These are phyloP conservation scores for Protobothrops mucrosquamatus DNA, from an alignment of 2,113 vertebrate genomes.

Conservation along the genomic window DNA sequence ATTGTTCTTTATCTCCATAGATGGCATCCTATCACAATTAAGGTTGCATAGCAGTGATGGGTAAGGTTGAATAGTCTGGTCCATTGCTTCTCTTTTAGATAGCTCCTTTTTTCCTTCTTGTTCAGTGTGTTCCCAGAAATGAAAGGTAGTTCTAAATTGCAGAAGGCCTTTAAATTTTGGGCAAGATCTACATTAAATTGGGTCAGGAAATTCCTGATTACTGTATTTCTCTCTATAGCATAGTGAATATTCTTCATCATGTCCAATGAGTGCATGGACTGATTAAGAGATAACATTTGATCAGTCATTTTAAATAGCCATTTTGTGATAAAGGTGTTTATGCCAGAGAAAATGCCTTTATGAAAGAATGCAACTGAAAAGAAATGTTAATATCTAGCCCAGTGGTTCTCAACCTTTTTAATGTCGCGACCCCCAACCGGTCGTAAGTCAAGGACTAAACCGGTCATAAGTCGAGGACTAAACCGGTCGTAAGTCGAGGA, in stretches of 20 bases:
- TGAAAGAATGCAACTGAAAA: not conserved
- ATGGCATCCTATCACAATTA: not conserved
- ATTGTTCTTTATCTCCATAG: not conserved
- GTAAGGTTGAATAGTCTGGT: not conserved
- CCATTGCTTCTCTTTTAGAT: not conserved
- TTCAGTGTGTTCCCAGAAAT: not conserved
- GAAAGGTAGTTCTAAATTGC: not conserved
- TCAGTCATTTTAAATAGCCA: not conserved
- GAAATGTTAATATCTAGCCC: not conserved
- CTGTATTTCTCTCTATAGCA: not conserved
- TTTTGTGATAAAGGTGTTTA: not conserved
- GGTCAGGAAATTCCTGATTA: not conserved
- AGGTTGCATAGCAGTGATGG: not conserved
- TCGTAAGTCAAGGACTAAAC: no score
- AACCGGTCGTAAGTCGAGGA: no score
- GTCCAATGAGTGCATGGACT: not conserved
- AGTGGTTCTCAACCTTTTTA: no score
- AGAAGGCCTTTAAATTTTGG: not conserved
- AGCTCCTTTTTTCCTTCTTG: not conserved
- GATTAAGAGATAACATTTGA: not conserved
- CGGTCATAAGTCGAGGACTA: no score
- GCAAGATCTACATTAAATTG: not conserved
- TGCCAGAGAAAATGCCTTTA: not conserved
- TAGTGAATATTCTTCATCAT: not conserved
- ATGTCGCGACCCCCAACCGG: no score